These are phyloP conservation scores for Drosophila stalkeri DNA, from an alignment of 2,888 invertebrate species.

Conservation along the genomic window DNA sequence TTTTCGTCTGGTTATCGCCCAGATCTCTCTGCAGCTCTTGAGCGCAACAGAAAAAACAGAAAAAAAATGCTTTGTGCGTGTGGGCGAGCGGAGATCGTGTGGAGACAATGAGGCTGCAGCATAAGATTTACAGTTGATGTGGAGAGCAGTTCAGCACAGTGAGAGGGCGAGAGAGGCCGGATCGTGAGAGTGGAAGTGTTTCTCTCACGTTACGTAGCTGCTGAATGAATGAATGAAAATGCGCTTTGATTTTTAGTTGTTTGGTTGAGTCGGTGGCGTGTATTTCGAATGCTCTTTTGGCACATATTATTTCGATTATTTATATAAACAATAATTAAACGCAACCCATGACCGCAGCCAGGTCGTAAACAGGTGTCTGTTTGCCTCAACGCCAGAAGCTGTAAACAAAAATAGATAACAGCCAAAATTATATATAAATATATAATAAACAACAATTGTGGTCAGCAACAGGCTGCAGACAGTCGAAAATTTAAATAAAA, in stretches of 20 bases:
- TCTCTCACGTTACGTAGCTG: constrained; percentile 5
- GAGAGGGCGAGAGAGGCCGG: constrained; percentile 8
- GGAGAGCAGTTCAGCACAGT: constrained; percentile 26
- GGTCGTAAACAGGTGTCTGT: constrained; percentile 67
- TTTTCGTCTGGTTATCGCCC: constrained; percentile 31
- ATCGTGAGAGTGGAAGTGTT: constrained; percentile 6
- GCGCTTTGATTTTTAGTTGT: constrained; percentile 62
- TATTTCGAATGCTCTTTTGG: constrained; percentile 50
- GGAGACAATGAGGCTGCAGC: constrained; percentile 38
- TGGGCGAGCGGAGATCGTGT: constrained; percentile 46
- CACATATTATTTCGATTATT: constrained; percentile 39
- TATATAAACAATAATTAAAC: constrained; percentile 35
- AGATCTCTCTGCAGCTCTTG: constrained; percentile 43
- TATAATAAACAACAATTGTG: constrained; percentile 42
- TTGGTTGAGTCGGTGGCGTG: constrained; percentile 67
- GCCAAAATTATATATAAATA: constrained; percentile 12
- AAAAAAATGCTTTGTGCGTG: constrained; percentile 35
- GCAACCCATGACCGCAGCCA: constrained; percentile 18
- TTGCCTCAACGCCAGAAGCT: constrained; percentile 40
- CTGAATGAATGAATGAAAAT: constrained; percentile 64
- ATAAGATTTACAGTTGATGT: constrained; percentile 32
- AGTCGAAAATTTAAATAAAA: constrained; percentile 3
- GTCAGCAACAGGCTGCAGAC: constrained; percentile 32
- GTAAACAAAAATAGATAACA: constrained; percentile 66
- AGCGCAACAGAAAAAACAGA: constrained; percentile 15